Evolutionary conservation across 2,113 vertebrate species (phyloP), one percentile per base, ranked within the genome.

Genomic region (Excalfactoria chinensis): DNA sequence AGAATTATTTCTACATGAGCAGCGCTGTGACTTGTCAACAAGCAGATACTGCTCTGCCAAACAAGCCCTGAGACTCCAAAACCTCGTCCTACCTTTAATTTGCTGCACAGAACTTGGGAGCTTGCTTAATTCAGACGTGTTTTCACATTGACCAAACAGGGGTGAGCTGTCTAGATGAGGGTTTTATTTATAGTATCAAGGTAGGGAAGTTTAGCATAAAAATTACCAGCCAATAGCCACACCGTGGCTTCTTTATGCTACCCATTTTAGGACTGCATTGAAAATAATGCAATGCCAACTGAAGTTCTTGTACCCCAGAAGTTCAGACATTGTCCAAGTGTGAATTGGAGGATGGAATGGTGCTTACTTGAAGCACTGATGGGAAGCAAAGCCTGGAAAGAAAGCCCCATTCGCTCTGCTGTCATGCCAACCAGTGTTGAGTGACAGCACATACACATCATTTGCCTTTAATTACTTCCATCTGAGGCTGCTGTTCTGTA

Each of bases 1-100:
- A 64, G 30, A 78, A 86, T 93, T 72, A 84, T 58, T 92, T 84
- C 92, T 44, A 13, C 70, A 21, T 16, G 73, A 93, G 72, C 90
- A 84, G 69, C 1, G 5, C 22, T 2, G 30, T 9, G 66, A 71
- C 69, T 84, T 44, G 70, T 58, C 83, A 88, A 40, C 69, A 84
- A 76, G 56, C 80, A 41, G 18, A 34, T 3, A 34, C 2, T 55
- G 71, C 82, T 87, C 44, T 78, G 86, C 51, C 85, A 91, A 59
- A 59, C 1, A 0, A 77, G 82, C 37, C 58, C 21, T 6, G 22
- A 60, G 55, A 55, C 62, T 51, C 60, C 15, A 30, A 78, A 62
- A 43, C n/a, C 58, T 56, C 23, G 0, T 21, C n/a, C 8, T 11
- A 51, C 28, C 60, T 3, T 51, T 46, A 2, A 49, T 34, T 58